Evolutionary conservation across 2,113 vertebrate genomes (phyloP).

Genomic region (Platycercus adscitus): DNA sequence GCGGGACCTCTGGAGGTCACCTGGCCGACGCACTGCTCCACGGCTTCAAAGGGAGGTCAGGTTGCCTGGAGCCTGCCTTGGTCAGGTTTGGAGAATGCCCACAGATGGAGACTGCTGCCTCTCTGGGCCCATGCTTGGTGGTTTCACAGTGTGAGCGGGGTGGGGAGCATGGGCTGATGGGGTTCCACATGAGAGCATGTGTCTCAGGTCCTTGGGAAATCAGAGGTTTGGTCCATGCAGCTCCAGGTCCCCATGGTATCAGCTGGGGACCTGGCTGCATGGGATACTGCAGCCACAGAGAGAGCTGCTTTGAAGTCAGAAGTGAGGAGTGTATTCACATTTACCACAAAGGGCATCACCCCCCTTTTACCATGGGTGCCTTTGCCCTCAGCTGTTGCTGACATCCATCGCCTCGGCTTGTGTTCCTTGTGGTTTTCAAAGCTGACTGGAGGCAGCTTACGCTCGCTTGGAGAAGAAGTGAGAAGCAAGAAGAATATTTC

Average conservation of each 20-base stretch:
- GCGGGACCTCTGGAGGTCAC: neutral
- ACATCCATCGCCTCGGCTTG: neutral
- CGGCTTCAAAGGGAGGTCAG: neutral
- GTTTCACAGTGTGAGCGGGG: neutral
- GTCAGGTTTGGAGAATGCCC: neutral
- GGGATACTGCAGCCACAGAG: neutral
- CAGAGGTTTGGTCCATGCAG: neutral
- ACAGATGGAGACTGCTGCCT: neutral
- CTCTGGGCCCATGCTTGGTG: neutral
- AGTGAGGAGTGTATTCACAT: neutral
- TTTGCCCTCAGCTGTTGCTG: fast-evolving
- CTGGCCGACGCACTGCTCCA: neutral
- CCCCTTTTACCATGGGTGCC: neutral
- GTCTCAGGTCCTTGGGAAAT: neutral
- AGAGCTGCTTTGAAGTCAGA: neutral
- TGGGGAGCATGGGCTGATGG: neutral
- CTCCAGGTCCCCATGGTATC: neutral
- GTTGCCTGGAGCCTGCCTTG: neutral
- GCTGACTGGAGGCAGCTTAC: neutral
- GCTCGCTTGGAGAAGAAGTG: neutral
- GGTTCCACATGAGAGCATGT: fast-evolving
- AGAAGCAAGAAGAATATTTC: neutral
- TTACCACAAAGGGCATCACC: neutral
- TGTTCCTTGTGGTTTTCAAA: neutral
- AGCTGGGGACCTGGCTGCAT: neutral